Evolutionary conservation across 2,113 vertebrate genomes (phyloP).

Genomic region (Potamarius usumacintae): DNA sequence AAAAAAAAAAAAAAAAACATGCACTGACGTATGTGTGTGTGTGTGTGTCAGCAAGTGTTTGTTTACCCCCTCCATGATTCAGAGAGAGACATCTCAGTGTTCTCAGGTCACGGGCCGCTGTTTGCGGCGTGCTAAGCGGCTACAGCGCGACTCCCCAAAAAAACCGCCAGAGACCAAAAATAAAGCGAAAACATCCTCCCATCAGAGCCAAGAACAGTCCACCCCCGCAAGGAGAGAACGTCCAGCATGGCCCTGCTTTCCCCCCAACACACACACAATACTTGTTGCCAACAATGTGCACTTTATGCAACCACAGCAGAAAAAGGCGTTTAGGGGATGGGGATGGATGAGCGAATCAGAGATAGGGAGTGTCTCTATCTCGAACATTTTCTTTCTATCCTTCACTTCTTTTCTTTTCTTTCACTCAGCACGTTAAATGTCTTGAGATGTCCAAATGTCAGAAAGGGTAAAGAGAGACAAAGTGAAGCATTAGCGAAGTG

Average conservation of each 20-base stretch:
- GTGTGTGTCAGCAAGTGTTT: not conserved
- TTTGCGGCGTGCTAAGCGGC: constrained; percentile 31
- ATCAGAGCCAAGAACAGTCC: constrained; percentile 29
- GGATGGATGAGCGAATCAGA: constrained; percentile 51
- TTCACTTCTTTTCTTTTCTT: not conserved
- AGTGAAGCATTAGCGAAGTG: constrained; percentile 16
- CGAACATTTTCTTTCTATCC: not conserved
- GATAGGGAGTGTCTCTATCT: constrained; percentile 45
- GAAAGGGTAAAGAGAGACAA: not conserved
- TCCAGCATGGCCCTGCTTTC: constrained; percentile 33
- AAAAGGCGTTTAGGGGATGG: constrained; percentile 20
- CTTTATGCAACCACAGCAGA: constrained; percentile 53
- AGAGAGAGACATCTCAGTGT: not conserved
- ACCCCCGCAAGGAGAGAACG: constrained; percentile 15
- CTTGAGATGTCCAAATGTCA: not conserved
- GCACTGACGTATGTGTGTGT: not conserved
- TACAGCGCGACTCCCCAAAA: constrained; percentile 32
- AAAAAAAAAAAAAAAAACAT: not conserved
- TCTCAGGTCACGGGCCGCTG: constrained; percentile 25
- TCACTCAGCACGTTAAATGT: not conserved
- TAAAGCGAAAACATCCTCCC: constrained; percentile 46
- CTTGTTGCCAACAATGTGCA: constrained; percentile 55
- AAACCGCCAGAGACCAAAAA: constrained; percentile 30
- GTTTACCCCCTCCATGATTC: constrained; percentile 12
- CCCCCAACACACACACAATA: not conserved